Evolutionary conservation across 2,888 invertebrate species (phyloP), one percentile per base, ranked within the genome.

Genomic region (Pyrrhosoma nymphula): DNA sequence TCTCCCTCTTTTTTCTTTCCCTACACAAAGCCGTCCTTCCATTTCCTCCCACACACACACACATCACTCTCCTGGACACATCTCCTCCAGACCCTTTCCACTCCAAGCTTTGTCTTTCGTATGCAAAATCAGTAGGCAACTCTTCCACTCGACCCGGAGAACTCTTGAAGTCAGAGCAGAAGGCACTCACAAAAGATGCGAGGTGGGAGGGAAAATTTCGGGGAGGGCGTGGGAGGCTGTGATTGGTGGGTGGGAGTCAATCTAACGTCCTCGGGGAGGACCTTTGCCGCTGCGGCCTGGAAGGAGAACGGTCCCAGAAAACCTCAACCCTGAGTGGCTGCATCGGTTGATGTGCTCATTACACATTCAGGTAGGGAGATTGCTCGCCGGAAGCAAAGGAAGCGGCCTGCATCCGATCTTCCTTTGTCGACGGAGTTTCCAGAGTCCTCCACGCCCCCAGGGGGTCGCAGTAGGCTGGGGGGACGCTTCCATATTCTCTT

Each of bases 381-480:
- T 91, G 91, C 63, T 91, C 8, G 91, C 91, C 91, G 91, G 91
- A 91, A 91, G 91, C 91, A 91, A 90, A 91, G 91, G 91, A 63
- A 91, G 91, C 91, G 91, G 47, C 4, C 60, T 63, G 91, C 91
- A 91, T 39, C 91, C 91, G 91, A 91, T 91, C 91, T 63, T 91
- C 91, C 91, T 91, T 91, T 91, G 91, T 63, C 35, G 60, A 39
- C 60, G 60, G 39, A 35, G 60, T 56, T 91, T 56, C 35, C 39
- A 39, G 88, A 47, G 47, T 39, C 39, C 39, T 20, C 39, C 47
- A 47, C 47, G 4, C 47, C 47, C 47, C 35, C 20, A 55, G 20
- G 91, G 39, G 60, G 91, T 26, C 20, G 60, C 60, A 12, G 26
- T 69, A n/a, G 69, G n/a, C 60, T n/a, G 69, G 69, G 69, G 69